Conservation (phyloP, 2,113 vertebrate genomes). For the Actinemys pallida region DNA sequence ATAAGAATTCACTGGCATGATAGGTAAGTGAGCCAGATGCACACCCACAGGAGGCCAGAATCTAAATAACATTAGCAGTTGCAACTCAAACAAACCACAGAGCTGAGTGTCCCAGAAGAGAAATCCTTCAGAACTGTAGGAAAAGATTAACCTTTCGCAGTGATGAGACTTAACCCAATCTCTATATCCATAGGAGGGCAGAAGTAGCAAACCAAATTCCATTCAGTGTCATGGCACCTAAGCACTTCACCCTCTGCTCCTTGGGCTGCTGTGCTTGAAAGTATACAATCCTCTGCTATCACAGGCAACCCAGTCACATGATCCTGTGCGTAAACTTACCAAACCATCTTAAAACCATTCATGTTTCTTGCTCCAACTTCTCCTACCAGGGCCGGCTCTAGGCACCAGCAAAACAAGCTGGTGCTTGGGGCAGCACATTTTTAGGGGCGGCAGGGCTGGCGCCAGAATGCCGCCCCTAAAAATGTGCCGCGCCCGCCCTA, state of each 20-base stretch:
- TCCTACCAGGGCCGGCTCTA: neutral
- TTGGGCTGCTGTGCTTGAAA: neutral
- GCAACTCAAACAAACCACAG: neutral
- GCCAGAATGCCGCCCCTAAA: too few relatives aligned
- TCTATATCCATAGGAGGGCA: rapidly evolving
- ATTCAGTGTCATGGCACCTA: neutral
- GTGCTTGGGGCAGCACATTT: too few relatives aligned
- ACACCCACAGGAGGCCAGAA: constrained; percentile 48
- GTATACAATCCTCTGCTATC: too few relatives aligned
- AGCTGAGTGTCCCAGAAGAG: constrained; percentile 20
- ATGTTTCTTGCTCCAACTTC: neutral
- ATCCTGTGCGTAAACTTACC: neutral
- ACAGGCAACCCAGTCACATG: neutral
- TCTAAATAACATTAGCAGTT: neutral
- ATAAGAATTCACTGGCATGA: neutral
- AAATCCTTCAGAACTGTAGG: neutral
- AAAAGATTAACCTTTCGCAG: neutral
- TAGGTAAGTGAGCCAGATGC: constrained; percentile 39
- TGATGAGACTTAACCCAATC: rapidly evolving
- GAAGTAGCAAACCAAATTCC: neutral
- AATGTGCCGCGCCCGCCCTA: too few relatives aligned
- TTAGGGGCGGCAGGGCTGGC: too few relatives aligned
- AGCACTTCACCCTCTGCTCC: neutral
- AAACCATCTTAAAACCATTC: neutral
- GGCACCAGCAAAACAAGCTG: too few relatives aligned